Conservation (phyloP, 1,140 invertebrate genomes). For the Leptinotarsa defecta region DNA sequence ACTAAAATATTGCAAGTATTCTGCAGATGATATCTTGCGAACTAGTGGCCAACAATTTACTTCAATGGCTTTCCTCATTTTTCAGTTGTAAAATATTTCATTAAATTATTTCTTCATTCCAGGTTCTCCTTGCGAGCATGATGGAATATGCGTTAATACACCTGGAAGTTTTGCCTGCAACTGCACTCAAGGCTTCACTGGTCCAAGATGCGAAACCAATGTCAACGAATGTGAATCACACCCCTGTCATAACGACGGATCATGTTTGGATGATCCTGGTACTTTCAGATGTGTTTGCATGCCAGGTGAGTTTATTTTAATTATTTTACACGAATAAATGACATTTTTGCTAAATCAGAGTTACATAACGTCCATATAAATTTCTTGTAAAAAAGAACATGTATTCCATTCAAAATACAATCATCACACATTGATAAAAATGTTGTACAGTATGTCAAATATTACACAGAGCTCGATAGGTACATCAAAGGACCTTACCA, state of each 20-base stretch:
- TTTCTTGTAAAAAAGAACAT: too few species aligned
- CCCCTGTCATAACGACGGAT: slow-evolving; percentile 92
- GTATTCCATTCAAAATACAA: too few species aligned
- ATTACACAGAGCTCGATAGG: too few species aligned
- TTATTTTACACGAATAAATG: neutral
- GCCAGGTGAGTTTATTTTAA: slow-evolving; percentile 78
- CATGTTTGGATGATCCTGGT: slow-evolving; percentile 91
- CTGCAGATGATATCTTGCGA: too few species aligned
- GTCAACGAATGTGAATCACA: slow-evolving; percentile 95
- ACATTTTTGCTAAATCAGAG: too few species aligned
- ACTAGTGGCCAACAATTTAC: too few species aligned
- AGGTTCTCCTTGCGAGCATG: slow-evolving; percentile 90
- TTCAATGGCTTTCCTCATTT: too few species aligned
- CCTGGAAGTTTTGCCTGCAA: slow-evolving; percentile 92
- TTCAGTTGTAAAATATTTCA: neutral
- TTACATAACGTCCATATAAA: too few species aligned
- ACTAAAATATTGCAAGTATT: too few species aligned
- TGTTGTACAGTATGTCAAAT: too few species aligned
- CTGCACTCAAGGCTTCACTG: slow-evolving; percentile 89
- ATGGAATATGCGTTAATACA: slow-evolving; percentile 92
- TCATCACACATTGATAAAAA: too few species aligned
- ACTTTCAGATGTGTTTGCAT: slow-evolving; percentile 95
- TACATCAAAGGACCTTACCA: too few species aligned
- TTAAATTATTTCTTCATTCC: slow-evolving; percentile 41
- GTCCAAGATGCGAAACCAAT: slow-evolving; percentile 88